Conservation (phyloP, 2,113 vertebrate genomes). For the Acrocephalus kingi region DNA sequence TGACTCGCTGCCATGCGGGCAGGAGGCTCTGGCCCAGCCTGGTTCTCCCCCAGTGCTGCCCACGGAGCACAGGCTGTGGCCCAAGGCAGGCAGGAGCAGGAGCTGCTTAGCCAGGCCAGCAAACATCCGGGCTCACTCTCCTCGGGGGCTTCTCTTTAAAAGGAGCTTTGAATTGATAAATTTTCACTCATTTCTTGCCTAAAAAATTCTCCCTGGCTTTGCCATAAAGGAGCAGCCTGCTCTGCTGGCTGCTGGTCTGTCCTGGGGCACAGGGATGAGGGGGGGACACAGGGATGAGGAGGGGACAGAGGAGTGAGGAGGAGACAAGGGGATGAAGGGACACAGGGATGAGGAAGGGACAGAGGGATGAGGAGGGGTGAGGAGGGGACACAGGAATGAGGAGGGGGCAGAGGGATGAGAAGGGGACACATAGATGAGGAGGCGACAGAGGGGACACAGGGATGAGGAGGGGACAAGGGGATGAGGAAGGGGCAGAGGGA, state of each 20-base stretch:
- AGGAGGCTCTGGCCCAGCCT: constrained; percentile 12
- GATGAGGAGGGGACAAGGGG: too few species aligned
- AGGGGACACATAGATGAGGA: too few species aligned
- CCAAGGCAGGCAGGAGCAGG: not conserved
- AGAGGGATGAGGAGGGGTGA: too few species aligned
- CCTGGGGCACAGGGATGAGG: not conserved
- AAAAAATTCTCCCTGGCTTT: not conserved
- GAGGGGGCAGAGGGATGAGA: not conserved
- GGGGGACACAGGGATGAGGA: too few species aligned
- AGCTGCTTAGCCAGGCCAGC: not conserved
- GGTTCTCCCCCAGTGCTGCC: not conserved
- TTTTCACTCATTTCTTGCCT: not conserved
- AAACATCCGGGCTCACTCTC: constrained; percentile 25
- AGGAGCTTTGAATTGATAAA: constrained; percentile 24
- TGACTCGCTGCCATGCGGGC: constrained; percentile 6
- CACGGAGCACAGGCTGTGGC: not conserved
- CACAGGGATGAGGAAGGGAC: not conserved
- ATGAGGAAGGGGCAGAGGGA: too few species aligned
- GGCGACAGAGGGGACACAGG: too few species aligned
- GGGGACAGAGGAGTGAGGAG: not conserved
- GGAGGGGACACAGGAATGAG: not conserved
- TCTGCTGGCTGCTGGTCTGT: not conserved
- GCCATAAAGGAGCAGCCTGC: not conserved
- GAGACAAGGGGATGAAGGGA: not conserved
- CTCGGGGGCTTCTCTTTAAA: constrained; percentile 40